Evolutionary conservation across 2,113 vertebrate genomes (phyloP).

Genomic region (Odontesthes bonariensis): DNA sequence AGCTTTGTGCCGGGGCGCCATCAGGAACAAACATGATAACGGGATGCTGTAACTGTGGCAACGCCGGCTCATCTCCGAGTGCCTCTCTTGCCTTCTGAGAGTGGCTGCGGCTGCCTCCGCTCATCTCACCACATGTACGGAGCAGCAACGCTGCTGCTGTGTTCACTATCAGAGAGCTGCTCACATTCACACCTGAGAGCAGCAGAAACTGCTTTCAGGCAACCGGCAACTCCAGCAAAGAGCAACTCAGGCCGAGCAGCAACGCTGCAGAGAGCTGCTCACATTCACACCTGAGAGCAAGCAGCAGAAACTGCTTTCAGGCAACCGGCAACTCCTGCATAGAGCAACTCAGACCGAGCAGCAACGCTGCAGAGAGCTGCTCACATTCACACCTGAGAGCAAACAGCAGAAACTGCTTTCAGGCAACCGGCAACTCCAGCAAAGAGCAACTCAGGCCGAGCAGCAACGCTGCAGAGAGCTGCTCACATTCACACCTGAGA

Average conservation of each 20-base stretch:
- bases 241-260: too few relatives aligned
- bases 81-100: slow-evolving; percentile 7
- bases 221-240: too few relatives aligned
- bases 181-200: background rate
- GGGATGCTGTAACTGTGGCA: slow-evolving; percentile 52
- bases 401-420: background rate
- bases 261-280: too few relatives aligned
- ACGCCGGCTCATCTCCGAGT: slow-evolving; percentile 15
- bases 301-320: too few relatives aligned
- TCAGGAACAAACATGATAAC: background rate
- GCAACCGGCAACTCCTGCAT: too few relatives aligned
- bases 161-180: slow-evolving; percentile 8
- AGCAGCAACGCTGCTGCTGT: background rate
- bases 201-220: too few relatives aligned
- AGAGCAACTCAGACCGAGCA: too few relatives aligned
- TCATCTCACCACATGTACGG: background rate
- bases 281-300: background rate
- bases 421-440: too few relatives aligned
- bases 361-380: too few relatives aligned
- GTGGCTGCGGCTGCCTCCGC: background rate
- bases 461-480: too few relatives aligned
- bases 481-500: too few relatives aligned
- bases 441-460: too few relatives aligned
- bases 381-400: background rate
- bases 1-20: background rate